Base-by-base conservation (phyloP, 2,797 vertebrate genomes). In the Cynodonichthys magdalenae region DNA sequence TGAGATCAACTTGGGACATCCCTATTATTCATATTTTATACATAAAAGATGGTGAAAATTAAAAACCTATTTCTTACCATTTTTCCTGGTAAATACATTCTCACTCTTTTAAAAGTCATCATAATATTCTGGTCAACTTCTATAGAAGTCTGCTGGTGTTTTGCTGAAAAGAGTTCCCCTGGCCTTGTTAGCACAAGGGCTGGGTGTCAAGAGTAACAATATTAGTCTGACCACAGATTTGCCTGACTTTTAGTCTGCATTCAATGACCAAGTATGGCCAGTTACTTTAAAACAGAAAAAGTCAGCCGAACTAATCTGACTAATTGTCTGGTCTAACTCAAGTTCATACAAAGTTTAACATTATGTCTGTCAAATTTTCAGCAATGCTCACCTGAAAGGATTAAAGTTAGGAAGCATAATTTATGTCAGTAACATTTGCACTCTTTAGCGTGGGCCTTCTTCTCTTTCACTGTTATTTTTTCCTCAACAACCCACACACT, bases 401-500 rank as follows among this genome's bases (percentile, higher is more conserved):
- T 86, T 80, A 80, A 61, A 69, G 66, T 79, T 69, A 50, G 53
- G 44, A 65, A 42, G 44, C 61, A 34, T 44, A 57, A 42, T 80
- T 69, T 48, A 66, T 66, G 71, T 80, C 51, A n/a, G 53, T 46
- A 58, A 60, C 53, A 52, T 53, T 75, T 49, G 54, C 62, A 2
- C 63, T 65, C 9, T 20, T 77, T 53, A 63, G 77, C 65, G 52
- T 75, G 72, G 70, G 66, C 68, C 77, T 19, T 54, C 14, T 4
- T 59, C 47, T 57, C 17, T 44, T 52, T 67, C 2, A 2, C 18
- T 74, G 29, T 70, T 74, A 57, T 83, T 66, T 70, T 63, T 62
- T 68, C 12, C 77, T 71, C 47, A 12, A 12, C 80, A 81, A 41
- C 80, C 77, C 73, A 82, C 84, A 83, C 71, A 67, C 54, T 29